These are phyloP conservation scores for Cheiracanthium punctorium DNA, from an alignment of 2,888 invertebrate species.

Conservation along the genomic window DNA sequence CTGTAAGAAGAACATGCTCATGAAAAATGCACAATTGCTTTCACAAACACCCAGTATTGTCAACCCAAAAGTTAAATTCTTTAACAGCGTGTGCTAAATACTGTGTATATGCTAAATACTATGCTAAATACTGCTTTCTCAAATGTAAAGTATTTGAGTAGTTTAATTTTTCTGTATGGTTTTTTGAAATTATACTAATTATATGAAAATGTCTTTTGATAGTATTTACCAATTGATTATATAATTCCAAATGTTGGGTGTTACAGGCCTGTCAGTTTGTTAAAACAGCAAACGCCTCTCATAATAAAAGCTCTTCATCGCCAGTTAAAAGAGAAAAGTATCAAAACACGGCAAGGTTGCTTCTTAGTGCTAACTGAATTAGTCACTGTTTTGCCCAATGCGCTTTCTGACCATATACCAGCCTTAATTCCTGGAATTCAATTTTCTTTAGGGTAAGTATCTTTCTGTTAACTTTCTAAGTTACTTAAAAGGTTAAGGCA, in stretches of 20 bases:
- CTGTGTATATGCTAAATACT: no score
- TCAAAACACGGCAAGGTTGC: slow-evolving; percentile 93
- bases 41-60: no score
- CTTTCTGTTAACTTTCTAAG: no score
- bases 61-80: no score
- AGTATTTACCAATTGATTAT: not conserved
- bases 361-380: slow-evolving; percentile 93
- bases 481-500: no score
- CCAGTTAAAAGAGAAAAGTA: slow-evolving; percentile 88
- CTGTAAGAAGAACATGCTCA: no score
- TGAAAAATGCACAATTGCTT: no score
- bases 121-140: no score
- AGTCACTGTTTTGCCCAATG: slow-evolving; percentile 90
- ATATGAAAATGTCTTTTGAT: not conserved
- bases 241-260: not conserved
- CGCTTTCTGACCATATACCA: slow-evolving; percentile 88
- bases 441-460: slow-evolving; percentile 83
- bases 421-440: slow-evolving; percentile 85
- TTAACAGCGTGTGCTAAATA: no score
- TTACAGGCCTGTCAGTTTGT: slow-evolving; percentile 75
- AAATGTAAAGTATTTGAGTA: no score
- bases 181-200: no score
- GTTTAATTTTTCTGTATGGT: no score
- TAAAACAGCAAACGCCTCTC: slow-evolving; percentile 81
- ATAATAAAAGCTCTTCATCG: slow-evolving; percentile 93